phyloP scores from a whole-genome alignment of 2,888 invertebrate genomes.

The Ditula angustiorana region DNA sequence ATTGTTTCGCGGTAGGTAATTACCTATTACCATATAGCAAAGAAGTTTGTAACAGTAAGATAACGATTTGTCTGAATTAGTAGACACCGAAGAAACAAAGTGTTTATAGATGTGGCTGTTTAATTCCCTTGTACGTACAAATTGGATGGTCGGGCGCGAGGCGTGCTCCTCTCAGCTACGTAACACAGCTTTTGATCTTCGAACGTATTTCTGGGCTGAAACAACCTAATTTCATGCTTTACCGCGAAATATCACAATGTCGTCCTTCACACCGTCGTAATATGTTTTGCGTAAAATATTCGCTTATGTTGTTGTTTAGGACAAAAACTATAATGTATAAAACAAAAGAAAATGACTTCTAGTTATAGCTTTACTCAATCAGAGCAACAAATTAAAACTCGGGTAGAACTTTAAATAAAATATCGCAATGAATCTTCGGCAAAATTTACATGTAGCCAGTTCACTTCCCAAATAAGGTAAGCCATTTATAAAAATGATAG shows the following conservation, averaged over 20 bases:
- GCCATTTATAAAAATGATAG: too few relatives aligned
- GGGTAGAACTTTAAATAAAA: too few relatives aligned
- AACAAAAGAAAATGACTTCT: too few relatives aligned
- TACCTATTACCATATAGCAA: conserved; percentile 14
- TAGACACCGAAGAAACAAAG: background rate
- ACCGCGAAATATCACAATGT: background rate
- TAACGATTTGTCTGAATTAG: background rate
- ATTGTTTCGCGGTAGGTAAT: conserved; percentile 12
- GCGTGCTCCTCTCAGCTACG: background rate
- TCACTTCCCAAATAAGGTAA: too few relatives aligned
- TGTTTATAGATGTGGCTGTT: background rate
- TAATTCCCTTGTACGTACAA: background rate
- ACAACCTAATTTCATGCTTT: conserved; percentile 7
- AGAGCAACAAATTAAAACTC: too few relatives aligned
- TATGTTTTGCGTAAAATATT: background rate
- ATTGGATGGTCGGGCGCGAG: background rate
- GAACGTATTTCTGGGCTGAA: background rate
- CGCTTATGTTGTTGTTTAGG: background rate
- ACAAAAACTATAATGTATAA: too few relatives aligned
- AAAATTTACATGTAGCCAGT: too few relatives aligned
- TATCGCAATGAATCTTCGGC: too few relatives aligned
- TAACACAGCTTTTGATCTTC: background rate
- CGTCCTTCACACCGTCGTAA: background rate
- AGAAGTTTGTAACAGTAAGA: background rate
- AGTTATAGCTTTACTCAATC: too few relatives aligned